Evolutionary conservation across 1,140 invertebrate species (phyloP).

Genomic region (Scylla paramamosain): DNA sequence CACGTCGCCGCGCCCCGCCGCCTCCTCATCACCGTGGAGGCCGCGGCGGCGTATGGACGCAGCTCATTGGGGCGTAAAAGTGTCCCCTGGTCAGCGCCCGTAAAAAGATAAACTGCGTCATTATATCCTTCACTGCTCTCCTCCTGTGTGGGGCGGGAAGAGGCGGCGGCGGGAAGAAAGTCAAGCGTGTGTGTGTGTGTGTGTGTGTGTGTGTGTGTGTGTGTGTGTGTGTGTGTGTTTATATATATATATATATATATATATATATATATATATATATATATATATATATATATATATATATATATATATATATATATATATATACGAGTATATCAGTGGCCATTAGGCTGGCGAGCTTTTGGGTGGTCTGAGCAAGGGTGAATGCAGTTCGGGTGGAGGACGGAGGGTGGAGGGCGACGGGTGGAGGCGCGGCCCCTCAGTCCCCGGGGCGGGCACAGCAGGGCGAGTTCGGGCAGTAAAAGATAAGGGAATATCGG

Average conservation of each 20-base stretch:
- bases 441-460: not conserved
- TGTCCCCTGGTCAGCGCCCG: not conserved
- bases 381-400: not conserved
- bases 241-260: too few species aligned
- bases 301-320: too few species aligned
- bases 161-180: not conserved
- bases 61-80: conserved; percentile 40
- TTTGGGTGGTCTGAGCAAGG: not conserved
- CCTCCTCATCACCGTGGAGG: not conserved
- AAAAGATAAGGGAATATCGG: conserved; percentile 11
- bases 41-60: not conserved
- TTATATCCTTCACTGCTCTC: conserved; percentile 57
- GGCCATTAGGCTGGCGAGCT: not conserved
- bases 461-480: not conserved
- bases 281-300: too few species aligned
- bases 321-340: too few species aligned
- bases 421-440: not conserved
- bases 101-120: conserved; percentile 61
- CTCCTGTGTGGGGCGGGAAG: not conserved
- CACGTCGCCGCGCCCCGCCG: not conserved
- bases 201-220: conserved; percentile 20
- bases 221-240: not conserved
- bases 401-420: not conserved
- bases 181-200: not conserved
- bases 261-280: too few species aligned